Conservation (phyloP, 2,888 invertebrate species). For the Lasiommata megera region DNA sequence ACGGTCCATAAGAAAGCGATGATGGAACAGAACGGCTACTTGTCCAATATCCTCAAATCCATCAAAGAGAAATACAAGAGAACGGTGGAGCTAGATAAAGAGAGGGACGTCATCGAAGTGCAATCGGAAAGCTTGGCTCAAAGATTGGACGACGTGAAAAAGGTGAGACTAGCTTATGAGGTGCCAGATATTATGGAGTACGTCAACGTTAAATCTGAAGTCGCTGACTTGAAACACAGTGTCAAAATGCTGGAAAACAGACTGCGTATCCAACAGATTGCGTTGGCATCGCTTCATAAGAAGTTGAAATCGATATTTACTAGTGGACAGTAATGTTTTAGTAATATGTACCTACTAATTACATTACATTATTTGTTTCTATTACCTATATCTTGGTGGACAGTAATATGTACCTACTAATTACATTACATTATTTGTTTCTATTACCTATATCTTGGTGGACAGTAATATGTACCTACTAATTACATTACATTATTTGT, state of each 20-base stretch:
- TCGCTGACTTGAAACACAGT: conserved; percentile 65
- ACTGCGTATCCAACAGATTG: conserved; percentile 59
- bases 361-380: too few species aligned
- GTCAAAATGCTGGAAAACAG: conserved; percentile 62
- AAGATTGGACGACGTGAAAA: conserved; percentile 59
- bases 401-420: not conserved
- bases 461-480: not conserved
- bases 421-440: too few species aligned
- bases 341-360: not conserved
- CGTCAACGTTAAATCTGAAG: conserved; percentile 73
- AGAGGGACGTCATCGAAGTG: conserved; percentile 52
- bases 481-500: too few species aligned
- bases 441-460: too few species aligned
- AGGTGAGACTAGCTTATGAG: conserved; percentile 63
- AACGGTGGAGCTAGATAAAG: conserved; percentile 63
- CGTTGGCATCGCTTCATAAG: conserved; percentile 55
- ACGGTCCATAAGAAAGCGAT: conserved; percentile 80
- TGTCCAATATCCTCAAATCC: conserved; percentile 59
- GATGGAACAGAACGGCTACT: conserved; percentile 70
- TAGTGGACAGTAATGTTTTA: conserved; percentile 13
- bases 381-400: too few species aligned
- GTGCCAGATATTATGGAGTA: conserved; percentile 83
- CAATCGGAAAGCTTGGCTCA: conserved; percentile 62
- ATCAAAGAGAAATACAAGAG: conserved; percentile 62
- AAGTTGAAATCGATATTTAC: conserved; percentile 33